Percentiles rank a stretch among this genome's conserved stretches.
These are phyloP conservation scores for Zaprionus vittiger DNA, from an alignment of 1,140 invertebrate species.

Conservation along the genomic window DNA sequence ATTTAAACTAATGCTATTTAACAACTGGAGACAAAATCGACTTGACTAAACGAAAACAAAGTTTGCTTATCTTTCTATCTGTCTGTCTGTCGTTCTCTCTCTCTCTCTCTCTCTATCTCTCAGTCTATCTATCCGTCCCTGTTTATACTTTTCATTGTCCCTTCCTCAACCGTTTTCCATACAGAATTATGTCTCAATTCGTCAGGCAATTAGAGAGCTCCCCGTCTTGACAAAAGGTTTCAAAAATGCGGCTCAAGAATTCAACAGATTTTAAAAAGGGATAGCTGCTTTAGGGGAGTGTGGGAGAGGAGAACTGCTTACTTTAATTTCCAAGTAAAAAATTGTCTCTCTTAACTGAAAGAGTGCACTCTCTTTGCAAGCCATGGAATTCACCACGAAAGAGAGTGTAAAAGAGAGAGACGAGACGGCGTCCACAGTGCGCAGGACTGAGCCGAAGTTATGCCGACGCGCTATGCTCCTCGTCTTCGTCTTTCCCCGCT, in stretches of 20 bases:
- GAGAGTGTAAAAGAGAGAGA: slow-evolving; percentile 19
- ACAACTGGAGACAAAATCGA: too few species aligned
- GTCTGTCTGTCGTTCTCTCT: neutral
- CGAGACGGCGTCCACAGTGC: slow-evolving; percentile 16
- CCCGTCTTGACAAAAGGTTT: neutral
- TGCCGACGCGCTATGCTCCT: neutral
- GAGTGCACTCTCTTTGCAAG: neutral
- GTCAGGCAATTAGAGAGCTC: slow-evolving; percentile 6
- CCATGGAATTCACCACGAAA: slow-evolving; percentile 42
- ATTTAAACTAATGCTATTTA: too few species aligned
- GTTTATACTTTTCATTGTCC: neutral
- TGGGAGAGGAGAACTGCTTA: neutral
- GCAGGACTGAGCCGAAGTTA: slow-evolving; percentile 34
- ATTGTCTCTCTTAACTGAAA: slow-evolving; percentile 14
- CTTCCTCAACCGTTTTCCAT: neutral
- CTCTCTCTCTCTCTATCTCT: neutral
- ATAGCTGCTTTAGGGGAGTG: neutral
- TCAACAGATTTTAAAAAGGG: neutral
- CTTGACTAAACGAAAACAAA: too few species aligned
- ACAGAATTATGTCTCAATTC: slow-evolving; percentile 38
- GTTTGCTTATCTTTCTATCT: neutral
- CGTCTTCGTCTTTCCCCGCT: neutral
- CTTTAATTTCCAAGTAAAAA: slow-evolving; percentile 69
- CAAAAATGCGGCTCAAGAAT: slow-evolving; percentile 29
- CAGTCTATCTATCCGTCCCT: neutral